These are phyloP conservation scores for Piezodorus guildinii DNA, from an alignment of 1,140 invertebrate species.

Conservation along the genomic window DNA sequence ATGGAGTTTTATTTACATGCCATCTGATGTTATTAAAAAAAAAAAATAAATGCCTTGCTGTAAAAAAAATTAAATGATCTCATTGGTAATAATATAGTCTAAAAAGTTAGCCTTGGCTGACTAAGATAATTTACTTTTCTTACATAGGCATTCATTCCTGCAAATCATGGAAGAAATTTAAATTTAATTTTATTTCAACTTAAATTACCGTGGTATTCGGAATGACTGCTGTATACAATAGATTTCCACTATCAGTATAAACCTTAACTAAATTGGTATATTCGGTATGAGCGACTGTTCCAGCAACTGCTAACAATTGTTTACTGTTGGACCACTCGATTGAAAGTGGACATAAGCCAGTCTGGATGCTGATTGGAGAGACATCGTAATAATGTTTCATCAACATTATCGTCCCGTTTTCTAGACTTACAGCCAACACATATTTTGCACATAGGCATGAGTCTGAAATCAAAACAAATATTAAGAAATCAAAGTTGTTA, in stretches of 20 bases:
- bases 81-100: no score
- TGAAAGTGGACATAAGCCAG: constrained; percentile 62
- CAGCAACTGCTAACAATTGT: constrained; percentile 84
- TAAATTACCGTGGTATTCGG: constrained; percentile 55
- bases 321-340: constrained; percentile 95
- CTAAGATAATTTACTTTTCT: no score
- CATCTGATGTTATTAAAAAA: no score
- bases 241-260: constrained; percentile 59
- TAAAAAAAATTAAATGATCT: no score
- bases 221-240: constrained; percentile 62
- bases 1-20: no score
- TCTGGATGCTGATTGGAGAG: constrained; percentile 71
- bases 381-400: constrained; percentile 87
- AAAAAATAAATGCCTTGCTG: no score
- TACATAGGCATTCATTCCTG: no score
- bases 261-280: constrained; percentile 63
- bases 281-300: constrained; percentile 44
- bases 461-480: constrained; percentile 4
- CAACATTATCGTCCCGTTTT: constrained; percentile 77
- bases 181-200: no score
- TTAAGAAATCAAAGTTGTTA: background rate
- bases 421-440: constrained; percentile 76
- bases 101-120: no score
- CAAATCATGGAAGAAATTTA: no score
- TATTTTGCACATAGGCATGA: constrained; percentile 37